Base-by-base conservation (phyloP, 2,113 vertebrate genomes). In the Himantopus leucocephalus region DNA sequence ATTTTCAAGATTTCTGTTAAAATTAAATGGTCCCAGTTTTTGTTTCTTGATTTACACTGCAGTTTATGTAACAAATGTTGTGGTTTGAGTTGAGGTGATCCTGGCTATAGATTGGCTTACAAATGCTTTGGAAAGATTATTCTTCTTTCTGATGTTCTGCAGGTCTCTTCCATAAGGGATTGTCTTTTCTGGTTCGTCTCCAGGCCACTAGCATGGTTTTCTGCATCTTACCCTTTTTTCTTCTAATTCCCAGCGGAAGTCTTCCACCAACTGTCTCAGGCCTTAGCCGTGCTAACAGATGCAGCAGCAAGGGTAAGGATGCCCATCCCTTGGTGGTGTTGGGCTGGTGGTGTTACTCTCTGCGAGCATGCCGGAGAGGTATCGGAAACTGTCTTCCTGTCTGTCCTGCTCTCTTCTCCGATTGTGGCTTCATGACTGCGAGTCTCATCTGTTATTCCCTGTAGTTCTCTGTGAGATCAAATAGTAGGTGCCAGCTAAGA, bases 221-320 rank as follows among this genome's bases (percentile, higher is more conserved):
- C 64, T 64, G 79, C n/a, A 21, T 32, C 72, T 92, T 55, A 72
- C 62, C 81, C 39, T 94, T 85, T 80, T 87, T 97, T 94, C 85
- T 96, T 84, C 62, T 96, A 29, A 1, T 96, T 76, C 95, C 58
- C 92, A 98, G 99, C 98, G 37, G 99, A 99, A 71, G 98, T 99
- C 84, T 99, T 99, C 97, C 99, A 99, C 97, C 99, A 99, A 96
- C 98, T 99, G 91, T 99, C 99, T 50, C 99, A 99, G 98, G 99
- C 99, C 85, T 98, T 99, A 41, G 99, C 99, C 63, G 98, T 99
- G 50, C 96, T 99, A 77, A 99, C 99, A 0, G 99, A 99, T 88
- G 98, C 98, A 47, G 98, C 99, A 43, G 99, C 99, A 70, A 99
- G 98, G 98, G 99, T 99, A 97, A 99, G 99, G 52, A 16, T 48